phyloP scores from a whole-genome alignment of 1,140 invertebrate genomes.

The Neoseiulus cucumeris region DNA sequence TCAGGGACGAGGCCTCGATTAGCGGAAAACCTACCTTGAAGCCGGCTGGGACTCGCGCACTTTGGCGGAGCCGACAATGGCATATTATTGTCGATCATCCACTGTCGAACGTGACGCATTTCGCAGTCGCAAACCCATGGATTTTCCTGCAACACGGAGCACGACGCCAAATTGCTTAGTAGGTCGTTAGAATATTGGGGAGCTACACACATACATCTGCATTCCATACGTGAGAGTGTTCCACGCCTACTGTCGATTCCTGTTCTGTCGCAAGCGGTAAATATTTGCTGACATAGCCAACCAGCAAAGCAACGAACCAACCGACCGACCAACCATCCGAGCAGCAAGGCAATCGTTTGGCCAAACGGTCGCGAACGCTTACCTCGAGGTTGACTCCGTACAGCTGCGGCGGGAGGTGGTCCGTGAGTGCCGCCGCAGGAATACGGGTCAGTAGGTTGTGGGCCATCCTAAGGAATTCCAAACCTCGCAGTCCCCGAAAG shows the following conservation, averaged over 20 bases:
- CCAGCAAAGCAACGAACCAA: too few species aligned
- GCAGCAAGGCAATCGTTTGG: too few species aligned
- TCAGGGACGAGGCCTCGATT: background rate
- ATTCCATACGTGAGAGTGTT: too few species aligned
- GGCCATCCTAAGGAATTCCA: constrained; percentile 1
- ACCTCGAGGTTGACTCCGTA: constrained; percentile 5
- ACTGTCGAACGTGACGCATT: constrained; percentile 53
- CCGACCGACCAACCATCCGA: too few species aligned
- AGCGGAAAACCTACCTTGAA: constrained; percentile 17
- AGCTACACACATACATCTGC: too few species aligned
- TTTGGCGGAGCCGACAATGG: constrained; percentile 50
- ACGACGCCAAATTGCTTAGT: constrained; percentile 22
- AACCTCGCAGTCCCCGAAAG: background rate
- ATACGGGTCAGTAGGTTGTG: background rate
- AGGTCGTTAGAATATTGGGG: too few species aligned
- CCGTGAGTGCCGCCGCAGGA: background rate
- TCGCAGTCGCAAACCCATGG: constrained; percentile 77
- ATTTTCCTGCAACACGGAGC: constrained; percentile 52
- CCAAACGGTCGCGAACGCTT: background rate
- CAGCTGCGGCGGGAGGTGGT: constrained; percentile 1
- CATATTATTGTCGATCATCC: constrained; percentile 59
- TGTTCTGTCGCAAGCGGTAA: too few species aligned
- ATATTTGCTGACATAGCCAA: too few species aligned
- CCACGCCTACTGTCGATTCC: too few species aligned
- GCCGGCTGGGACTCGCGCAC: constrained; percentile 40